A percentile compares a stretch with the other conserved stretches of the same genome.
Conservation (phyloP, 2,888 invertebrate genomes). For the Agrochola lychnidis region DNA sequence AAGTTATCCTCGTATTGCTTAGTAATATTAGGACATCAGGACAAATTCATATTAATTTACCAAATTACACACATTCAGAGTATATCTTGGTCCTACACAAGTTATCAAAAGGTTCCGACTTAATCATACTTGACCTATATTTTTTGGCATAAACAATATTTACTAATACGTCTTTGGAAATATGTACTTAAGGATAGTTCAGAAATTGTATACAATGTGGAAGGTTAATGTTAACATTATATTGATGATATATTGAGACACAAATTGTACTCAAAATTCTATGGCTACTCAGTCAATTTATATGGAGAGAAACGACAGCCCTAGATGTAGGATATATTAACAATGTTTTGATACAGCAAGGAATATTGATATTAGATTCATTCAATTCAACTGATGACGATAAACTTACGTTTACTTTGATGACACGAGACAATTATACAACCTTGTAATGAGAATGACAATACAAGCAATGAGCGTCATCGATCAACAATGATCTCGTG, state of each 20-base stretch:
- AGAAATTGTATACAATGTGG: not conserved
- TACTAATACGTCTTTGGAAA: constrained; percentile 20
- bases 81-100: constrained; percentile 13
- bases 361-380: constrained; percentile 4
- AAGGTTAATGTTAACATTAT: not conserved
- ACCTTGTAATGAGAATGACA: constrained; percentile 5
- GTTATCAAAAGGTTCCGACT: constrained; percentile 43
- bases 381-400: not conserved
- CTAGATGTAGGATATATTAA: not conserved
- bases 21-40: not conserved
- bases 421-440: constrained; percentile 15
- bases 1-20: not conserved
- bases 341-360: constrained; percentile 17
- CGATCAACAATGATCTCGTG: not conserved
- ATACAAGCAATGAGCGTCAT: not conserved
- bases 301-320: not conserved
- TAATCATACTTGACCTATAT: constrained; percentile 55
- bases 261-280: not conserved
- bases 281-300: not conserved
- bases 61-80: not conserved
- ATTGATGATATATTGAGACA: constrained; percentile 8
- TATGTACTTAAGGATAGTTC: not conserved
- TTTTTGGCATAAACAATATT: constrained; percentile 43
- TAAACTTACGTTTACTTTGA: constrained; percentile 17
- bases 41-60: constrained; percentile 1